Conservation (phyloP, 1,140 invertebrate genomes). For the Caenorhabditis elegans region WBcel235 BX284605.5:6447001-6447500, state of each 20-base stretch:
- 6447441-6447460: neutral
- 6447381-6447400: neutral
- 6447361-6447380: neutral
- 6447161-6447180: neutral
- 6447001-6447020: constrained; percentile 8
- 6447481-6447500: no score
- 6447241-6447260: neutral
- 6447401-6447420: neutral
- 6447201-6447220: constrained; percentile 20
- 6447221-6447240: neutral
- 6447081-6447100: constrained; percentile 8
- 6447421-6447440: neutral
- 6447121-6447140: neutral
- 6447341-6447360: neutral
- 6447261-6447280: neutral
- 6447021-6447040: neutral
- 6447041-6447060: neutral
- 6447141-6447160: constrained; percentile 6
- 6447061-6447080: neutral
- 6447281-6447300: neutral
- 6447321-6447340: neutral
- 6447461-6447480: neutral
- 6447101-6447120: neutral
- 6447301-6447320: constrained; percentile 3
- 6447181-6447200: neutral